phyloP scores from a whole-genome alignment of 2,113 vertebrate species.

The Dipodomys ordii region DNA sequence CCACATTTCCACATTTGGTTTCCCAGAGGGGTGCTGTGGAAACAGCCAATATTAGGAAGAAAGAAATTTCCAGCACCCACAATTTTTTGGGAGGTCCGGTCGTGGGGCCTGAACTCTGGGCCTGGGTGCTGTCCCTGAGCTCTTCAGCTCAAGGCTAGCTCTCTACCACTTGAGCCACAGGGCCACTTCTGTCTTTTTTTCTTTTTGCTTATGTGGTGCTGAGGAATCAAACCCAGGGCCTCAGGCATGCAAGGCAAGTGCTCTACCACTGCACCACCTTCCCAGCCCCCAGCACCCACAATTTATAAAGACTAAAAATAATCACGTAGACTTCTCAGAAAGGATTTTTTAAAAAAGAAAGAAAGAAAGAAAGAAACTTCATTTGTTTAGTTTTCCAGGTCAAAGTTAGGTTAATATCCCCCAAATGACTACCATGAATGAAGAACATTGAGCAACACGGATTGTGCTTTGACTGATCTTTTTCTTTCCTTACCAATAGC shows the following conservation, averaged over 20 bases:
- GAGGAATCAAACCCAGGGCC: too few relatives aligned
- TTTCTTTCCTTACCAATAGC: background rate
- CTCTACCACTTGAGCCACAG: too few relatives aligned
- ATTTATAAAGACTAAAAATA: background rate
- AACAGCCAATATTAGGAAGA: background rate
- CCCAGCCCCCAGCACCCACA: background rate
- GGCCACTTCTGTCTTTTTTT: too few relatives aligned
- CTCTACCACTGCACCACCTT: too few relatives aligned
- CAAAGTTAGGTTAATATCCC: slow-evolving; percentile 42
- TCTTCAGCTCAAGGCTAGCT: too few relatives aligned
- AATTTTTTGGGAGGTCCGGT: too few relatives aligned
- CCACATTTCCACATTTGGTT: background rate
- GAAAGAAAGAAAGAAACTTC: background rate
- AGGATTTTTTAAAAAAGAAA: background rate
- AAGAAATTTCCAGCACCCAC: background rate
- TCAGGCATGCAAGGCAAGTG: too few relatives aligned
- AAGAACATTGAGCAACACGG: background rate
- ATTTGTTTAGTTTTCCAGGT: background rate
- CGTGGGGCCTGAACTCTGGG: too few relatives aligned
- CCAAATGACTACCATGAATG: background rate
- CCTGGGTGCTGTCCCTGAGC: too few relatives aligned
- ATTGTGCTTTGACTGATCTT: slow-evolving; percentile 17
- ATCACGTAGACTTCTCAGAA: background rate
- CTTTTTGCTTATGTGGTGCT: too few relatives aligned
- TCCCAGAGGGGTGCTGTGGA: background rate